Conservation (phyloP, 2,113 vertebrate species). For the Sterna hirundo region DNA sequence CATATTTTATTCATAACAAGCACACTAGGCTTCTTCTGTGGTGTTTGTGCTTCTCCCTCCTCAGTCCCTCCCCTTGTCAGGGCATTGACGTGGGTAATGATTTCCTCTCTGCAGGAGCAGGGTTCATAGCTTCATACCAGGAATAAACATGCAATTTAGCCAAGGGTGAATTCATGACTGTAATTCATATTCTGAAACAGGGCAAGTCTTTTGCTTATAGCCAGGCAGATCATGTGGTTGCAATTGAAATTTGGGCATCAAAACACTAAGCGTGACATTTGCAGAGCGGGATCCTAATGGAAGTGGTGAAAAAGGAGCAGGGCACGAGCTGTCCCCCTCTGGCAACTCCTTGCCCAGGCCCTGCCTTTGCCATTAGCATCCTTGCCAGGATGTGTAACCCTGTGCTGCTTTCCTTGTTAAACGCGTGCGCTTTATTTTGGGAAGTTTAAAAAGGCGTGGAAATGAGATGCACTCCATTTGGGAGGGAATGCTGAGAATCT, state of each 20-base stretch:
- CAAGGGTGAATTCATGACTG: neutral
- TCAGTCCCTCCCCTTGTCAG: neutral
- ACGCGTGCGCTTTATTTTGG: neutral
- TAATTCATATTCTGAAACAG: neutral
- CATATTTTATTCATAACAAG: neutral
- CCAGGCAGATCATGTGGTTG: neutral
- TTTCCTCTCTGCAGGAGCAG: conserved; percentile 3
- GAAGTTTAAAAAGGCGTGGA: conserved; percentile 8
- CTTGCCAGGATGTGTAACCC: neutral
- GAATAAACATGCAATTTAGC: neutral
- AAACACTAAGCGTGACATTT: neutral
- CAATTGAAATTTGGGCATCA: neutral
- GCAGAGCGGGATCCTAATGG: neutral
- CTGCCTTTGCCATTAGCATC: neutral
- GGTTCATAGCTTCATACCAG: neutral
- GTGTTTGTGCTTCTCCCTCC: neutral
- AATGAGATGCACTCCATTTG: conserved; percentile 7
- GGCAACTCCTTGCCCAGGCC: neutral
- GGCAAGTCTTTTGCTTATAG: neutral
- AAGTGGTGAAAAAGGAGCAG: neutral
- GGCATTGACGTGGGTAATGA: neutral
- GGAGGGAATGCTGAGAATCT: neutral
- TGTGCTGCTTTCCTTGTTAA: neutral
- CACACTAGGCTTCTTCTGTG: neutral
- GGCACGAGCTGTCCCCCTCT: neutral